Percentiles rank a stretch among this genome's conserved stretches.
These are phyloP conservation scores for Theristicus caerulescens DNA, from an alignment of 2,113 vertebrate species.

Conservation along the genomic window DNA sequence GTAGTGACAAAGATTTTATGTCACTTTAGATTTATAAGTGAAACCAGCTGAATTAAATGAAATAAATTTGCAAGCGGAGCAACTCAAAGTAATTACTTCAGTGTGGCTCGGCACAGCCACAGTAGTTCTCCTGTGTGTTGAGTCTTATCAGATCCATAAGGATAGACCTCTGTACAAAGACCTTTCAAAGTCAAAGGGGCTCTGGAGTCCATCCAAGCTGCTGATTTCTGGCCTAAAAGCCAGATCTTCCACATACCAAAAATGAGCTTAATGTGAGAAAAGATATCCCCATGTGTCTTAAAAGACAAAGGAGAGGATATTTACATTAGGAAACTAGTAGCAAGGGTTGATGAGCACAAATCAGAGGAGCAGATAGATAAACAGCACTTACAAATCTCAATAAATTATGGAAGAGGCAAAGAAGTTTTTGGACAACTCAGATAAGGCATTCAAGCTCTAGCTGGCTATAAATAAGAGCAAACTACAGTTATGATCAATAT, in stretches of 20 bases:
- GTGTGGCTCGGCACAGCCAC: neutral
- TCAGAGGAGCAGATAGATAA: neutral
- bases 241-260: neutral
- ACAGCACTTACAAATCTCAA: neutral
- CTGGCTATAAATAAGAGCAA: neutral
- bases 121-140: neutral
- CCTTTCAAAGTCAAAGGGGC: neutral
- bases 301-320: neutral
- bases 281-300: neutral
- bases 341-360: neutral
- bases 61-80: neutral
- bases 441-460: neutral
- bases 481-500: constrained; percentile 3
- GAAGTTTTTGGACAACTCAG: neutral
- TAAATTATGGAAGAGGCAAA: neutral
- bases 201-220: neutral
- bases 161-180: neutral
- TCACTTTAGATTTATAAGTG: constrained; percentile 7
- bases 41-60: constrained; percentile 11
- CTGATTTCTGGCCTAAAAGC: neutral
- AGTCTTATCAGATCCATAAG: neutral
- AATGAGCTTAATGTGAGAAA: neutral
- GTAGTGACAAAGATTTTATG: constrained; percentile 19
- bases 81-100: neutral
- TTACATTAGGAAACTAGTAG: neutral